Base-by-base conservation (phyloP, 2,888 invertebrate genomes). In the Drosophila macrospina region DNA sequence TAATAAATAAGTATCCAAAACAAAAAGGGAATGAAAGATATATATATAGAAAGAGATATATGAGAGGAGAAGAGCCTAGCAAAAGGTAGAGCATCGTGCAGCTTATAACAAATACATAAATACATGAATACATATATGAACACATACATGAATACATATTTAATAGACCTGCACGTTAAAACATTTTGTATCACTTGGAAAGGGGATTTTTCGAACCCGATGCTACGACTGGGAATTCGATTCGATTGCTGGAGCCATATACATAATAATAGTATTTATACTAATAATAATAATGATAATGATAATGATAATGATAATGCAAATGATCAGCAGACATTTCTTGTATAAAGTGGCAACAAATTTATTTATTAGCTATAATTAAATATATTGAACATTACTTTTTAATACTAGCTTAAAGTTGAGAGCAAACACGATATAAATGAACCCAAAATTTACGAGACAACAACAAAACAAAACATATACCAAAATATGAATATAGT, bases 401-500 rank as follows among this genome's bases (percentile, higher is more conserved):
- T 89, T 88, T 81, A 85, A 88, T 80, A 87, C 75, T 88, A 86
- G 86, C 76, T 69, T 80, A 78, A 76, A 24, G 79, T 76, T 68
- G 57, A 70, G 56, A 57, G 57, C 70, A 69, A 59, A 61, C 69
- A 72, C 42, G 24, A 72, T 16, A 69, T 69, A 60, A 60, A 59
- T n/a, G 4, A 52, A 30, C 7, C 2, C 7, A 52, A 30, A 34
- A 37, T 30, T 59, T 15, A 10, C 13, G 30, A 32, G 39, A 50
- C 15, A 48, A 6, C 28, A 28, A 28, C 51, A 20, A 7, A 48
- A 48, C n/a, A 20, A 15, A 56, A 68, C 68, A 48, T 55, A 52
- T 45, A 65, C 30, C 37, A 45, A 41, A 2, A 52, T 65, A 66
- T 59, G 48, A 39, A 50, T 51, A 26, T 67, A 68, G 56, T 62